Conservation (phyloP, 2,113 vertebrate genomes). For the Muntiacus muntjak region DNA sequence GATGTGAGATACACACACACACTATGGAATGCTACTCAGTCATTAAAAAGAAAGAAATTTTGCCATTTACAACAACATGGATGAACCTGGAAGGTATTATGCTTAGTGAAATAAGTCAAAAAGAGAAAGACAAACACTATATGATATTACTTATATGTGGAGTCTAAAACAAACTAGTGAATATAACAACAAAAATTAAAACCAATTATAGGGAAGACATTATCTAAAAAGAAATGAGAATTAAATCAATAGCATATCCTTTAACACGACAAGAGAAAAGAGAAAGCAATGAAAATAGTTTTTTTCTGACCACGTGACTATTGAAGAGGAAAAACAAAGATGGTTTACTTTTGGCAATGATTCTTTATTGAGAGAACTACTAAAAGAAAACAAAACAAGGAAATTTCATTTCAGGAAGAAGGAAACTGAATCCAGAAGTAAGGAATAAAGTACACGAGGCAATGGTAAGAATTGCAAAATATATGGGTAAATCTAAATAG, state of each 20-base stretch:
- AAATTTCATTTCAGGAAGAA: constrained; percentile 28
- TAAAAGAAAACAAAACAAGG: neutral
- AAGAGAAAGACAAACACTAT: neutral
- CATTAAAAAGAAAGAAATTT: neutral
- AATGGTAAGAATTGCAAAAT: neutral
- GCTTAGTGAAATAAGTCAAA: neutral
- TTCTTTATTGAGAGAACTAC: neutral
- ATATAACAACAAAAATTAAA: neutral
- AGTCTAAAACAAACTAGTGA: neutral
- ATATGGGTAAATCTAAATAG: neutral
- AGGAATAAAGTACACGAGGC: neutral
- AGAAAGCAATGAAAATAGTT: neutral
- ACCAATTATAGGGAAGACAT: neutral
- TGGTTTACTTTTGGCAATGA: neutral
- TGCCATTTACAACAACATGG: neutral
- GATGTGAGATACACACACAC: neutral
- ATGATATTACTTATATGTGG: neutral
- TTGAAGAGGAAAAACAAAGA: neutral
- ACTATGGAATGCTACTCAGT: neutral
- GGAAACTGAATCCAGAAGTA: constrained; percentile 5
- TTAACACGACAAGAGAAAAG: neutral
- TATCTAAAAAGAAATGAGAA: neutral
- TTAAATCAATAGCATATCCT: neutral
- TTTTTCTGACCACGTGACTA: neutral
- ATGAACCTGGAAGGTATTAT: neutral